Base-by-base conservation (phyloP, 2,888 invertebrate genomes). In the Ephialtes manifestator region DNA sequence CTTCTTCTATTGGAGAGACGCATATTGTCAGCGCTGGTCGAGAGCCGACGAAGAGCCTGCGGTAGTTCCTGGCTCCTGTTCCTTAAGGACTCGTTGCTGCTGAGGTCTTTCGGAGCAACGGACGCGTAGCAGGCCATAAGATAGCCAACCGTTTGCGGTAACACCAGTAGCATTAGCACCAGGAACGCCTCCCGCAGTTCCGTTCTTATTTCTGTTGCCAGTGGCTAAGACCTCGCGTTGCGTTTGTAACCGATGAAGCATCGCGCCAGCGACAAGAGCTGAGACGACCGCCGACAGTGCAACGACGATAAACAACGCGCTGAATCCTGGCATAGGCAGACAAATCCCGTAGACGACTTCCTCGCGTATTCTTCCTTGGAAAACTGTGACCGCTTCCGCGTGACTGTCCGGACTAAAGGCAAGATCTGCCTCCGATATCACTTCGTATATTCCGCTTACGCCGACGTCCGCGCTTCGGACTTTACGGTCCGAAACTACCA, bases 291-390 rank as follows among this genome's bases (percentile, higher is more conserved):
- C 98, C 0, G 98, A 97, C 11, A 98, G 96, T 0, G 98, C 97
- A 0, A 98, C 97, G 15, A 98, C 96, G 74, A 98, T 97, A 94
- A 98, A 98, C 18, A 98, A 95, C 4, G 98, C 96, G 89, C 98
- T 98, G 93, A 98, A 98, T 35, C 98, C 97, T 0, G 98, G 97
- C 31, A 98, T 97, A 0, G 98, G 98, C 95, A 98, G 96, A 91
- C 98, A 98, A 74, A 98, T 97, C 43, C 98, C 98, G 93, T 98
- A 98, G 8, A 98, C 97, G 0, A 97, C 97, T 94, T 98, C 98
- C 93, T 98, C 98, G 68, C 97, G 95, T 91, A 98, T 98, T 92
- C 97, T 96, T 74, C 98, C 98, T 94, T 98, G 97, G 94, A 98
- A 98, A 0, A 98, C 97, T 3, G 98, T 97, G 0, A 98, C 97